These are phyloP conservation scores for Paracanthobrama guichenoti DNA, from an alignment of 2,113 vertebrate genomes.

Conservation along the genomic window DNA sequence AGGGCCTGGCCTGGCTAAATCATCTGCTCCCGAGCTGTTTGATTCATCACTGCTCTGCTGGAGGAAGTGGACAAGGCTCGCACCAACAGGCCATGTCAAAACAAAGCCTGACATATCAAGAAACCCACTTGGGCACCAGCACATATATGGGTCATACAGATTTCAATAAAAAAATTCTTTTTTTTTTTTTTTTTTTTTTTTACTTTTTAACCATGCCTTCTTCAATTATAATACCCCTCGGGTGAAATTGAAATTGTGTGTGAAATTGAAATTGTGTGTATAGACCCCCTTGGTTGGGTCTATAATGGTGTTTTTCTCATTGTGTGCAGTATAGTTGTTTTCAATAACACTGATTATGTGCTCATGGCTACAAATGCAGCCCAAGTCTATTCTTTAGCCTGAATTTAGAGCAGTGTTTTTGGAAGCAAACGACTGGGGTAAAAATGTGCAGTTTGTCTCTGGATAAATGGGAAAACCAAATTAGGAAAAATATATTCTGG, in stretches of 20 bases:
- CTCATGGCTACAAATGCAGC: background rate
- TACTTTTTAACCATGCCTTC: background rate
- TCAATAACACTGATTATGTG: slow-evolving; percentile 5
- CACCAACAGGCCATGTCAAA: slow-evolving; percentile 56
- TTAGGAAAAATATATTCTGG: slow-evolving; percentile 36
- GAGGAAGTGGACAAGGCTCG: slow-evolving; percentile 33
- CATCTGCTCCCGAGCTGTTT: slow-evolving; percentile 46
- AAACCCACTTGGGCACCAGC: slow-evolving; percentile 29
- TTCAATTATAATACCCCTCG: background rate
- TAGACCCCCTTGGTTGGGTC: too few relatives aligned
- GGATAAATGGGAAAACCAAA: slow-evolving; percentile 33
- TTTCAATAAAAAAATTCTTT: background rate
- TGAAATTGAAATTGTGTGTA: too few relatives aligned
- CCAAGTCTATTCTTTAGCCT: background rate
- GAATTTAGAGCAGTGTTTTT: background rate
- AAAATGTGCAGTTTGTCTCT: background rate
- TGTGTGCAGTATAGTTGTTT: background rate
- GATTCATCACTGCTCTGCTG: slow-evolving; percentile 56
- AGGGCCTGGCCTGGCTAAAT: slow-evolving; percentile 27
- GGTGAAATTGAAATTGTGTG: too few relatives aligned
- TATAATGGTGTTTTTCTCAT: background rate
- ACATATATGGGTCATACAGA: background rate
- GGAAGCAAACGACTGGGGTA: background rate
- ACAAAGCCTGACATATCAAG: slow-evolving; percentile 35
- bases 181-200: background rate